Conservation (phyloP, 2,888 invertebrate genomes). For the Congeria kusceri region DNA sequence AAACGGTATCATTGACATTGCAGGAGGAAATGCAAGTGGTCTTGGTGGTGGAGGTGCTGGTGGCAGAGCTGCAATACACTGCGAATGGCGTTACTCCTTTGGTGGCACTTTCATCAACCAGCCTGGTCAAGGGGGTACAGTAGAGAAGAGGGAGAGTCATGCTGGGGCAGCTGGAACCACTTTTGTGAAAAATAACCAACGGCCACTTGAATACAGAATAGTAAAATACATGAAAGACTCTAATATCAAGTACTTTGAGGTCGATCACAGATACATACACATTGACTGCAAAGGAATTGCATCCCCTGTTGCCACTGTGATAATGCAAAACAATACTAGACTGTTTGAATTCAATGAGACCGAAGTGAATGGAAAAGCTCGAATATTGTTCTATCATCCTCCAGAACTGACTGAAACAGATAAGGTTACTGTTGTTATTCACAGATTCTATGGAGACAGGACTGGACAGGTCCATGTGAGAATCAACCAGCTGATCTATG, state of each 20-base stretch:
- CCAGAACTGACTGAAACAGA: background rate
- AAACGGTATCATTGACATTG: constrained; percentile 75
- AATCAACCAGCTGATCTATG: constrained; percentile 63
- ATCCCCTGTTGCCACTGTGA: constrained; percentile 71
- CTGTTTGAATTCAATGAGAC: constrained; percentile 76
- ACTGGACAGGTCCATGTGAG: constrained; percentile 75
- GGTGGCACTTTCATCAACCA: constrained; percentile 72
- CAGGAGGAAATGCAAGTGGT: constrained; percentile 72
- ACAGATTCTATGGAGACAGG: constrained; percentile 73
- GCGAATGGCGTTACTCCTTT: constrained; percentile 72
- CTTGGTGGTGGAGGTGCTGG: constrained; percentile 74
- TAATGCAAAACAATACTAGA: constrained; percentile 70
- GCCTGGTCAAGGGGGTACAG: constrained; percentile 66
- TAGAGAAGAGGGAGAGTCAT: constrained; percentile 31
- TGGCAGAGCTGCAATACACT: constrained; percentile 74
- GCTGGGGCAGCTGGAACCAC: constrained; percentile 78
- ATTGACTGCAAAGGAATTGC: constrained; percentile 71
- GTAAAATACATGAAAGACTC: constrained; percentile 69
- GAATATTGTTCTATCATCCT: constrained; percentile 73
- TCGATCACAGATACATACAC: constrained; percentile 71
- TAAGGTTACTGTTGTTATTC: constrained; percentile 65
- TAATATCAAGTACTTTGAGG: constrained; percentile 73
- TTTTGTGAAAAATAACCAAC: constrained; percentile 75
- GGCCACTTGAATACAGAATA: constrained; percentile 74
- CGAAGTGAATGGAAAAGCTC: constrained; percentile 68